These are phyloP conservation scores for Yponomeuta cagnagella DNA, from an alignment of 2,888 invertebrate genomes.

Conservation along the genomic window DNA sequence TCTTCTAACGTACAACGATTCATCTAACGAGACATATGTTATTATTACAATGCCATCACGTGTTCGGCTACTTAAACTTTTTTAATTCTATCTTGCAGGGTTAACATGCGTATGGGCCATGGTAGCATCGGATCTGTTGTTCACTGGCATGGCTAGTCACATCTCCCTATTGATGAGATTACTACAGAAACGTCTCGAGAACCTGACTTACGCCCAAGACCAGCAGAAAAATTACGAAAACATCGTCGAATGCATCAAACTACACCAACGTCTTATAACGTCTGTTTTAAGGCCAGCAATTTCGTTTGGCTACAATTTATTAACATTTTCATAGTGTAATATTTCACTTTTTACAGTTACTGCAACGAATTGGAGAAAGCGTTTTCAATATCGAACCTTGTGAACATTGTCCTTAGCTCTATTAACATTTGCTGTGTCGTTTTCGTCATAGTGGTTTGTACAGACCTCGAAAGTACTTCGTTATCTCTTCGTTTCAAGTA, in stretches of 20 bases:
- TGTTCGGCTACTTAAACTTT: not conserved
- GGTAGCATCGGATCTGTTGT: slow-evolving; percentile 58
- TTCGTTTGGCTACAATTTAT: not conserved
- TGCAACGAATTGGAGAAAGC: slow-evolving; percentile 61
- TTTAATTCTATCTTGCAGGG: slow-evolving; percentile 30
- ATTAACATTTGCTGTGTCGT: slow-evolving; percentile 65
- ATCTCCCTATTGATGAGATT: slow-evolving; percentile 52
- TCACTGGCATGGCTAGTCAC: slow-evolving; percentile 64
- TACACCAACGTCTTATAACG: slow-evolving; percentile 64
- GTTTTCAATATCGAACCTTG: slow-evolving; percentile 54
- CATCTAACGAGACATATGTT: not conserved
- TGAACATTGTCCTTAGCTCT: slow-evolving; percentile 62
- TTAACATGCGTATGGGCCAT: slow-evolving; percentile 64
- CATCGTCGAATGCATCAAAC: slow-evolving; percentile 48
- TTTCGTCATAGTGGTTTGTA: slow-evolving; percentile 60
- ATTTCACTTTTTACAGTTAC: slow-evolving; percentile 41
- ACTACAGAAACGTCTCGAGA: slow-evolving; percentile 47
- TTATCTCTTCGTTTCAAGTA: not conserved
- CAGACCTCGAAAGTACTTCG: no score
- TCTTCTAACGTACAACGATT: not conserved
- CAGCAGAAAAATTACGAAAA: slow-evolving; percentile 50
- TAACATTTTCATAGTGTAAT: not conserved
- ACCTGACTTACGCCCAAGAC: slow-evolving; percentile 33
- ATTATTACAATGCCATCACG: not conserved
- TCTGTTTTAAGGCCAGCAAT: slow-evolving; percentile 23